These are phyloP conservation scores for Mus spretus DNA, from an alignment of 2,797 vertebrate genomes.

Conservation along the genomic window DNA sequence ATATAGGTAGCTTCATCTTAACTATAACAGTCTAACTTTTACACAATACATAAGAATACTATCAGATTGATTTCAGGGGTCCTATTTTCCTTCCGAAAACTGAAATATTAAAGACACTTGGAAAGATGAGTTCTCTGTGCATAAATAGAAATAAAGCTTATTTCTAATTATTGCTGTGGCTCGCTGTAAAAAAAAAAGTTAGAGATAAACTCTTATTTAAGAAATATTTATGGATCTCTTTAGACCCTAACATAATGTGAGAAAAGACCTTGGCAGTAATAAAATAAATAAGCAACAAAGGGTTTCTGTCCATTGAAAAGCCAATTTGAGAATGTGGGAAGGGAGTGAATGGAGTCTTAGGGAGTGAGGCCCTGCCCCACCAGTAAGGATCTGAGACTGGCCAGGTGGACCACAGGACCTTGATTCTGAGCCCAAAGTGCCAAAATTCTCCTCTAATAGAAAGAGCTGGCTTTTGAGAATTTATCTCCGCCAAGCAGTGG, in stretches of 20 bases:
- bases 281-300: conserved; percentile 46
- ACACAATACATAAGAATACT: conserved; percentile 38
- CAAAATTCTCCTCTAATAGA: conserved; percentile 28
- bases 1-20: conserved; percentile 15
- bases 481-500: neutral
- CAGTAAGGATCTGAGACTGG: conserved; percentile 31
- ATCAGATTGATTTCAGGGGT: conserved; percentile 37
- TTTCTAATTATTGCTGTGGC: conserved; percentile 32
- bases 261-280: conserved; percentile 3
- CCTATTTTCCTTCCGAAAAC: conserved; percentile 55
- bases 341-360: neutral
- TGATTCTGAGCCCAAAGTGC: conserved; percentile 15
- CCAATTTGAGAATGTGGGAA: conserved; percentile 7
- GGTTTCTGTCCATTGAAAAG: conserved; percentile 37
- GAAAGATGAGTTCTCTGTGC: conserved; percentile 38
- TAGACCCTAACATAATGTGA: neutral
- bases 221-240: conserved; percentile 41
- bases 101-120: conserved; percentile 24
- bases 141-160: conserved; percentile 10
- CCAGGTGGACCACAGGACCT: conserved; percentile 35
- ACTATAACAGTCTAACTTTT: conserved; percentile 52
- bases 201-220: conserved; percentile 60
- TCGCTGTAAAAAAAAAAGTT: conserved; percentile 24
- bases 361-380: conserved; percentile 26
- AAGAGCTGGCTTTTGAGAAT: neutral